These are phyloP conservation scores for Medauroidea extradentata DNA, from an alignment of 1,140 invertebrate genomes.

Conservation along the genomic window DNA sequence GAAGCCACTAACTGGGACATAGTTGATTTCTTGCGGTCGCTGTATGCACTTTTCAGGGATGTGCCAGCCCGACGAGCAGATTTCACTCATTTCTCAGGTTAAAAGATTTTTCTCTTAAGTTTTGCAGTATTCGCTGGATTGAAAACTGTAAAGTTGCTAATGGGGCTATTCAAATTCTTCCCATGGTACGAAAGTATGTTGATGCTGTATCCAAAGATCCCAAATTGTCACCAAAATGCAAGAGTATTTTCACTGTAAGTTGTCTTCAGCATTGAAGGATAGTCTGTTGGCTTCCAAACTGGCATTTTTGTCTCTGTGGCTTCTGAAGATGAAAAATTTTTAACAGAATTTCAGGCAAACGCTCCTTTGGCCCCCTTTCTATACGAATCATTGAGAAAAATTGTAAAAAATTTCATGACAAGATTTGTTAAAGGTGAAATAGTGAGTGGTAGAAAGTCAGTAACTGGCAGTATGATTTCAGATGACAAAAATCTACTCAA, in stretches of 20 bases:
- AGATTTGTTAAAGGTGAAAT: too few relatives aligned
- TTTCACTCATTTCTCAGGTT: constrained; percentile 17
- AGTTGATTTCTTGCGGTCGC: constrained; percentile 7
- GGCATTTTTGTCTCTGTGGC: neutral
- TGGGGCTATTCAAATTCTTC: constrained; percentile 21
- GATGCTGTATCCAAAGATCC: constrained; percentile 4
- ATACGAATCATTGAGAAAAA: too few relatives aligned
- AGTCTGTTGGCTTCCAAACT: constrained; percentile 2
- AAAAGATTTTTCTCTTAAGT: constrained; percentile 15
- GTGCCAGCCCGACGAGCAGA: constrained; percentile 13
- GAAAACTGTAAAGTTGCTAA: constrained; percentile 23
- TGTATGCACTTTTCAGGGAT: constrained; percentile 18
- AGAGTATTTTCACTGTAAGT: constrained; percentile 8
- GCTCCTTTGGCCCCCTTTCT: constrained; percentile 1
- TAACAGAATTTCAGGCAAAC: neutral
- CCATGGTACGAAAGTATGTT: neutral
- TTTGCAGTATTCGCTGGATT: constrained; percentile 19
- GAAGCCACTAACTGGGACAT: constrained; percentile 11
- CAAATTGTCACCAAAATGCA: neutral
- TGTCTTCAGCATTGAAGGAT: constrained; percentile 11
- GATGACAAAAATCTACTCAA: too few relatives aligned
- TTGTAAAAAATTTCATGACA: too few relatives aligned
- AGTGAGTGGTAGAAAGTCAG: too few relatives aligned
- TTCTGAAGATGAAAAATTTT: neutral
- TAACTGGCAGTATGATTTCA: too few relatives aligned